These are phyloP conservation scores for Trichopria drosophilae DNA, from an alignment of 2,888 invertebrate species.

Conservation along the genomic window DNA sequence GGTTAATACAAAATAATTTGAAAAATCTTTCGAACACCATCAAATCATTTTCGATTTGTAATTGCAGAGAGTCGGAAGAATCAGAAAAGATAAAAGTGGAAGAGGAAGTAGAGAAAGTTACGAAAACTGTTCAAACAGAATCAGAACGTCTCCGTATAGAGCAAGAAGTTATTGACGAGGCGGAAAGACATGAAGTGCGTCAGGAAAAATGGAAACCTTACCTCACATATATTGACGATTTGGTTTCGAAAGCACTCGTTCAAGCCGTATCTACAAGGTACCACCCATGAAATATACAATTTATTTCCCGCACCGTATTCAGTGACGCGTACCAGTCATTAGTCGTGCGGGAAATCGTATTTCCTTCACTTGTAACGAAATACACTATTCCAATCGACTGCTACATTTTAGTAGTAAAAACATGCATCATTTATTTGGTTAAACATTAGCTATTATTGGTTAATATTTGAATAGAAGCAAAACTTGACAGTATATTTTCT, in stretches of 20 bases:
- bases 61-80: constrained; percentile 4
- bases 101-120: constrained; percentile 31
- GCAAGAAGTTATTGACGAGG: constrained; percentile 60
- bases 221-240: constrained; percentile 67
- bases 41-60: background rate
- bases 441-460: background rate
- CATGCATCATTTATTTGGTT: background rate
- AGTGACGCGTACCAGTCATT: too few relatives aligned
- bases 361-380: too few relatives aligned
- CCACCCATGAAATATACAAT: too few relatives aligned
- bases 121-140: constrained; percentile 39
- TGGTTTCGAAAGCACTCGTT: constrained; percentile 64
- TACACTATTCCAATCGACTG: too few relatives aligned
- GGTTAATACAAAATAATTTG: too few relatives aligned
- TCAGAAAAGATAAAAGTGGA: constrained; percentile 6
- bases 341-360: too few relatives aligned
- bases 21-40: background rate
- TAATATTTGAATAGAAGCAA: too few relatives aligned
- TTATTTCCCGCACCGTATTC: too few relatives aligned
- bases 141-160: constrained; percentile 42
- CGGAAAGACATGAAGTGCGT: constrained; percentile 48
- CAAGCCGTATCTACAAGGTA: constrained; percentile 60
- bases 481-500: background rate
- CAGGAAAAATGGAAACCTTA: constrained; percentile 65
- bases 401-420: background rate